phyloP scores from a whole-genome alignment of 2,888 invertebrate genomes.

The Smittia sp. region DNA sequence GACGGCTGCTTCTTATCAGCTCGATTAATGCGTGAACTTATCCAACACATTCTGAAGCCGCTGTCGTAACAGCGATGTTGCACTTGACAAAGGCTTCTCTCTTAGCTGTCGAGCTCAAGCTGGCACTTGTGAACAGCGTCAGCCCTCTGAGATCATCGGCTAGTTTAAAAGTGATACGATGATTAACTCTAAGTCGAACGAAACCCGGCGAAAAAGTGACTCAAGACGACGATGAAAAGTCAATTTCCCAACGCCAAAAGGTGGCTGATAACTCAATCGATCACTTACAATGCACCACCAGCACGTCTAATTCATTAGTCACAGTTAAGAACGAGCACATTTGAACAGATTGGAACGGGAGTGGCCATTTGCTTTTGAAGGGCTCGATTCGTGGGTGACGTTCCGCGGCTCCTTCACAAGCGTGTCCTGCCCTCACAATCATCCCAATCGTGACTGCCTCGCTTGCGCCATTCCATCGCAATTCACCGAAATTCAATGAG shows the following conservation, averaged over 20 bases:
- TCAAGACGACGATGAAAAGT: not conserved
- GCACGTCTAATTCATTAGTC: conserved; percentile 2
- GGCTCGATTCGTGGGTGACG: conserved; percentile 18
- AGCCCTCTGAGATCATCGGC: not conserved
- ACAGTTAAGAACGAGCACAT: conserved; percentile 14
- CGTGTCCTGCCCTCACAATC: too few relatives aligned
- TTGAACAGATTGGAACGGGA: conserved; percentile 40
- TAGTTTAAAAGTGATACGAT: not conserved
- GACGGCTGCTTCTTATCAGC: not conserved
- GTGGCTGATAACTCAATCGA: not conserved
- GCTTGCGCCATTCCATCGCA: too few relatives aligned
- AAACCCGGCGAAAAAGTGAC: not conserved
- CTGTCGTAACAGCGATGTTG: not conserved
- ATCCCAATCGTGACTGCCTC: too few relatives aligned
- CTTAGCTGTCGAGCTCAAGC: not conserved
- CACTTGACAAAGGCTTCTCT: not conserved
- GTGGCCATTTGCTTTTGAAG: conserved; percentile 38
- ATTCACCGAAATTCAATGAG: not conserved
- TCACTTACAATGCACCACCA: conserved; percentile 6
- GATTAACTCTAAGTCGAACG: not conserved
- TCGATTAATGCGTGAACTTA: not conserved
- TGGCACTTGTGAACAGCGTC: not conserved
- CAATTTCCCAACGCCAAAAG: not conserved
- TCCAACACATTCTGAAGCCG: not conserved
- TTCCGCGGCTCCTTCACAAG: too few relatives aligned